Base-by-base conservation (phyloP, 2,888 invertebrate genomes). In the Allolobophora icterica region DNA sequence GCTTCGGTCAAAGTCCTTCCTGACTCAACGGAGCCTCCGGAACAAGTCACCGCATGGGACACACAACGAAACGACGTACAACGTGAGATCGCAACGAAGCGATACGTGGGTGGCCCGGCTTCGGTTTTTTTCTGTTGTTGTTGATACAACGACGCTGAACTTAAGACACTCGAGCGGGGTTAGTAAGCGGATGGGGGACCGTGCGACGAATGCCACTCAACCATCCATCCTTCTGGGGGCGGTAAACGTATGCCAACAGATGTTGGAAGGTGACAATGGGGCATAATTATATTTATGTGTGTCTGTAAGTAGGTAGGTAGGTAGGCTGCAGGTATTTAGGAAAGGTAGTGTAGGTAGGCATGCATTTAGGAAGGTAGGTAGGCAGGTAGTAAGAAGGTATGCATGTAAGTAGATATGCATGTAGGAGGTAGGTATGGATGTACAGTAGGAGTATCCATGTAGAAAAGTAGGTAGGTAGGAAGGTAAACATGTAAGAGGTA, bases 1-100 rank as follows among this genome's bases (percentile, higher is more conserved):
- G 71, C 8, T 71, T n/a, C n/a, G 71, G 71, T 71, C 71, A 71
- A 71, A 71, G 71, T 71, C 71, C 71, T n/a, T 71, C n/a, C 71
- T 71, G 71, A 71, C 71, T 71, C 4, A 52, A 0, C 52, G 21
- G 52, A 24, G 13, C 1, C 52, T 17, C 71, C 3, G 71, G 30
- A 71, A 0, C 71, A 71, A n/a, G 71, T 71, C 71, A 71, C 30
- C 71, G 71, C 30, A n/a, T 1, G 11, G 30, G n/a, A 71, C 71
- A 0, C 8, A 8, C 71, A 71, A 30, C 58, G 2, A 45, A 19
- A 17, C 52, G 52, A 71, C 30, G 71, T n/a, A 3, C n/a, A 30
- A 71, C 30, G 11, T 11, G 2, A 3, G 5, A 8, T 71, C 24
- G 45, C 11, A 19, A 45, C 2, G 17, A 24, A 24, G 8, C 24